Evolutionary conservation across 2,113 vertebrate species (phyloP).

Genomic region (Python bivittatus): DNA sequence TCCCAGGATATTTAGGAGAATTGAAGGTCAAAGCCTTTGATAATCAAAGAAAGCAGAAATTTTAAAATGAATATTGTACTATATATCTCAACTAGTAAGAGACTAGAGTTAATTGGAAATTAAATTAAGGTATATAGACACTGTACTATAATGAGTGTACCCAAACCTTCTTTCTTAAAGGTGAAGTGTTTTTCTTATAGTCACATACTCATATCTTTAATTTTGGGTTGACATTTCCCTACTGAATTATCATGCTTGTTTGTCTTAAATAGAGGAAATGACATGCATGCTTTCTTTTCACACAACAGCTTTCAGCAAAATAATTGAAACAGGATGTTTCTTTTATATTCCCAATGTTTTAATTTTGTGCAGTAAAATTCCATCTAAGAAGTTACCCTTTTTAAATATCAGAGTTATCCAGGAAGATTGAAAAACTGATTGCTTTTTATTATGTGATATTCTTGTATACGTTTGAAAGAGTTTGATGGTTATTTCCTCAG

Average conservation of each 20-base stretch:
- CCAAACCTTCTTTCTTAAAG: background rate
- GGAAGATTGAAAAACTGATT: background rate
- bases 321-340: background rate
- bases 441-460: background rate
- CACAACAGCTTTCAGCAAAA: background rate
- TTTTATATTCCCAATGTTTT: background rate
- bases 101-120: background rate
- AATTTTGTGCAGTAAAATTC: background rate
- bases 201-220: background rate
- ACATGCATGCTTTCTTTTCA: slow-evolving; percentile 11
- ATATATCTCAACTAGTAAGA: background rate
- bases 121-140: background rate
- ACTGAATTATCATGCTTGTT: background rate
- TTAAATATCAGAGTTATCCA: background rate
- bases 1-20: background rate
- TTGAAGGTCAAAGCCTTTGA: background rate
- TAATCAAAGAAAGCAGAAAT: background rate
- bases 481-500: background rate
- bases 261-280: slow-evolving; percentile 15
- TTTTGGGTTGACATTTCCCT: background rate
- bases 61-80: background rate
- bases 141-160: background rate
- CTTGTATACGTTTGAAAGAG: slow-evolving; percentile 10
- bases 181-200: background rate
- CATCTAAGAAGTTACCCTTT: background rate